phyloP scores from a whole-genome alignment of 2,888 invertebrate genomes.

The Drosophila sordidula region DNA sequence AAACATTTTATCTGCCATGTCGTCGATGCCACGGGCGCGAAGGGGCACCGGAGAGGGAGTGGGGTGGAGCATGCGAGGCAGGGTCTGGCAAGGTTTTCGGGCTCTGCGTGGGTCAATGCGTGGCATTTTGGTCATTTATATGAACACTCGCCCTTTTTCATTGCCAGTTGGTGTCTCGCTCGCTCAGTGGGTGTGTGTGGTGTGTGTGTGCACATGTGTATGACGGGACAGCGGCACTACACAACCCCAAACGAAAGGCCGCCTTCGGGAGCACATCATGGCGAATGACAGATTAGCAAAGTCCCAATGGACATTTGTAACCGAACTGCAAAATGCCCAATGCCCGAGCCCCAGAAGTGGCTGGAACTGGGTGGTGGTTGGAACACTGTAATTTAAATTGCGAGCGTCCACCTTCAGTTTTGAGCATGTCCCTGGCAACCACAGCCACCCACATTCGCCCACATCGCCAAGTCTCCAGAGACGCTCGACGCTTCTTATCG shows the following conservation, averaged over 20 bases:
- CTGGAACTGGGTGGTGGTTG: conserved; percentile 26
- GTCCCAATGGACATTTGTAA: conserved; percentile 82
- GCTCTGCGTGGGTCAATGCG: conserved; percentile 76
- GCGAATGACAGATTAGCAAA: conserved; percentile 83
- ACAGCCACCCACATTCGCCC: conserved; percentile 21
- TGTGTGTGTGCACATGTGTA: conserved; percentile 54
- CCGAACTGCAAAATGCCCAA: conserved; percentile 69
- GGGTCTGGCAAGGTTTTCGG: conserved; percentile 36
- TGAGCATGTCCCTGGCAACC: conserved; percentile 35
- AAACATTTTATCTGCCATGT: conserved; percentile 83
- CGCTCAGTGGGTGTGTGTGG: conserved; percentile 25
- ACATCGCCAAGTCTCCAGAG: conserved; percentile 44
- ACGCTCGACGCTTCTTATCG: conserved; percentile 72
- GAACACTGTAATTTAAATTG: conserved; percentile 72
- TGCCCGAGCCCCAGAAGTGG: conserved; percentile 30
- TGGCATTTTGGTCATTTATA: conserved; percentile 83
- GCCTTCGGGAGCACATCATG: conserved; percentile 78
- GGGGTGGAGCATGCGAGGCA: not conserved
- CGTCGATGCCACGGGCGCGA: conserved; percentile 67
- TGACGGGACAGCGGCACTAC: conserved; percentile 34
- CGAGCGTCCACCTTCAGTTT: conserved; percentile 56
- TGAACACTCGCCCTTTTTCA: conserved; percentile 81
- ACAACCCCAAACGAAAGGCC: conserved; percentile 65
- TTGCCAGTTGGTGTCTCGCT: conserved; percentile 62
- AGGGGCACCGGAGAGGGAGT: conserved; percentile 4